These are phyloP conservation scores for Microtus pennsylvanicus DNA, from an alignment of 2,113 vertebrate species.

Conservation along the genomic window DNA sequence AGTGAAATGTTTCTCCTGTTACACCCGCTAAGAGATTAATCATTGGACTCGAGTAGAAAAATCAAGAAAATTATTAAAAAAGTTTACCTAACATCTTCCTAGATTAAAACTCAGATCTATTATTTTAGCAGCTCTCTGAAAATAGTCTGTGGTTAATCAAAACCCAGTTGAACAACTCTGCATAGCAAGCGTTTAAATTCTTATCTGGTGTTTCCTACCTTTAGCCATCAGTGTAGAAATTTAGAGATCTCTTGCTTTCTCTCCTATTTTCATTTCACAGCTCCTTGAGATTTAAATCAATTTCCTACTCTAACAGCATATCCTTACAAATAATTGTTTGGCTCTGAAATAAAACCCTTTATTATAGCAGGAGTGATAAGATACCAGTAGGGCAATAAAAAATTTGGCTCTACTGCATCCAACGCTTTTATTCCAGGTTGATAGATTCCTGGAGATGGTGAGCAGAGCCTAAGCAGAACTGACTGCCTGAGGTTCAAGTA, in stretches of 20 bases:
- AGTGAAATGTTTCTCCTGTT: background rate
- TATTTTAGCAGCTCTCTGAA: constrained; percentile 47
- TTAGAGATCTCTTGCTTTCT: background rate
- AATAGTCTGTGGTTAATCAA: constrained; percentile 69
- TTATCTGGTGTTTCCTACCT: constrained; percentile 38
- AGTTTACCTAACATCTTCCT: constrained; percentile 52
- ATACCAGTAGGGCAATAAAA: constrained; percentile 72
- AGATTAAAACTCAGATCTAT: constrained; percentile 25
- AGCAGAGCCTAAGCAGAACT: constrained; percentile 60
- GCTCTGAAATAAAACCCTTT: constrained; percentile 77
- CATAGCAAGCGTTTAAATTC: constrained; percentile 51
- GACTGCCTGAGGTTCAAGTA: constrained; percentile 70
- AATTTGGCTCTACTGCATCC: constrained; percentile 61
- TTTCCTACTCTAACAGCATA: constrained; percentile 69
- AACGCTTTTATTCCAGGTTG: constrained; percentile 64
- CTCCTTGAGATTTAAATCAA: constrained; percentile 60
- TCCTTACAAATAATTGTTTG: constrained; percentile 75
- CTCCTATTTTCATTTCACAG: constrained; percentile 46
- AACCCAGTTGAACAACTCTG: constrained; percentile 32
- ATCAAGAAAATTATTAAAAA: constrained; percentile 11
- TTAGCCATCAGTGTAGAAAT: constrained; percentile 5
- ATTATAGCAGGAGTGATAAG: constrained; percentile 42
- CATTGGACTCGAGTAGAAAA: background rate
- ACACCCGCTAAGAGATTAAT: background rate
- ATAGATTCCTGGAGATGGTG: constrained; percentile 69